Evolutionary conservation across 2,113 vertebrate genomes (phyloP), one percentile per base, ranked within the genome.

Genomic region (Bubo scandiacus): DNA sequence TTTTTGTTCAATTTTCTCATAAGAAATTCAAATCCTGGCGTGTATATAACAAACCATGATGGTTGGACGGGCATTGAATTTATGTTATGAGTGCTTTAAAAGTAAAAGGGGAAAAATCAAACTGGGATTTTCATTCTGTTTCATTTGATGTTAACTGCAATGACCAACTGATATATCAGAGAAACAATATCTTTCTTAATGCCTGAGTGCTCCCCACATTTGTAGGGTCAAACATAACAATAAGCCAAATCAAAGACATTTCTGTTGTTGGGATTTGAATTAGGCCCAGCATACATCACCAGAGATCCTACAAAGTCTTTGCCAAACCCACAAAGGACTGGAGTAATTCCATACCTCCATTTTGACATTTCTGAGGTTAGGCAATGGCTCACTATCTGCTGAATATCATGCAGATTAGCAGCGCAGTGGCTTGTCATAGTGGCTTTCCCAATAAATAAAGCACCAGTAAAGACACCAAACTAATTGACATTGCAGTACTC

Each of bases 271-370:
- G 87, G 66, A 94, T 85, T 96, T 96, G 90, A 90, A 54, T 91
- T 57, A 77, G 85, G 54, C 85, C 71, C 70, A 93, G 81, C 25
- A 43, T 36, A 93, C 71, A 20, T 94, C 96, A 95, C 79, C 58
- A 93, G 78, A 90, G 83, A 96, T 81, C 62, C 87, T 94, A 45
- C 74, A 77, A 68, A 71, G 45, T 80, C 52, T 89, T 84, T 91
- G 92, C 96, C 94, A 96, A 96, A 96, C 67, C 96, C 94, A 93
- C 92, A 72, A 34, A 92, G 79, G 73, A 58, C 87, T 97, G 94
- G 94, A 93, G 40, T 58, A 68, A 80, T 68, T 96, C 85, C 89
- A 87, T 23, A 82, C 84, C 74, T 92, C 78, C 71, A 59, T 82
- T 93, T 3, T 40, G 90, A 85, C 90, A 87, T 94, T 94, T 94